Base-by-base conservation (phyloP, 2,888 invertebrate species). In the Sylvicola fuscatus region DNA sequence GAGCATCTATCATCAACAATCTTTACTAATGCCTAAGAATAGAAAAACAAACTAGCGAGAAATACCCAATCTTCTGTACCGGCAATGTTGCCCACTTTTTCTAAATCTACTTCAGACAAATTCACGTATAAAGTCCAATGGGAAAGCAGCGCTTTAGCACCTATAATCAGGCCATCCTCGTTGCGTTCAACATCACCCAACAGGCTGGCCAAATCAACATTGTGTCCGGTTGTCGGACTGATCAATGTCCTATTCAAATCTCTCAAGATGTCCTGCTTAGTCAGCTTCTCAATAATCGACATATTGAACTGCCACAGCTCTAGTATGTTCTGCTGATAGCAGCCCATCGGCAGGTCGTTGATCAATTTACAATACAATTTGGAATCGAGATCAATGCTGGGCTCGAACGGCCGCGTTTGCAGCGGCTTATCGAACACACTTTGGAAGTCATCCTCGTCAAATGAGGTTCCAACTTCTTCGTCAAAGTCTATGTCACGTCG, bases 61-160 rank as follows among this genome's bases (percentile, higher is more conserved):
- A 51, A 61, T 48, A 76, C 78, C 74, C 74, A 76, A 47, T 78
- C 76, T 47, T 76, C 74, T 27, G 80, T 79, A 34, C 80, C 80
- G 12, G 75, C 70, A 45, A 68, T 60, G 52, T 77, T 79, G 38
- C 77, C 77, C 34, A 66, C 64, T 55, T 72, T 67, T 48, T 70
- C 63, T 52, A 70, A 63, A 49, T 75, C 65, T 13, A 76, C 65
- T 36, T 64, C 59, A 2, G 72, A 65, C 62, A 77, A 77, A 56
- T 79, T 74, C 0, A 78, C 67, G 42, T 66, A 58, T 14, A 72
- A 61, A 47, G 67, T 68, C 72, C 75, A 78, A 34, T 66, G 60
- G 26, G 72, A 61, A 42, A 72, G 57, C 2, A 80, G 47, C 35
- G 75, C 67, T 44, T 56, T 64, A 10, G 80, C 81, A 27, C 64